A percentile compares a stretch with the other conserved stretches of the same genome.
These are phyloP conservation scores for Philopedon plagiatum DNA, from an alignment of 2,888 invertebrate genomes.

Conservation along the genomic window DNA sequence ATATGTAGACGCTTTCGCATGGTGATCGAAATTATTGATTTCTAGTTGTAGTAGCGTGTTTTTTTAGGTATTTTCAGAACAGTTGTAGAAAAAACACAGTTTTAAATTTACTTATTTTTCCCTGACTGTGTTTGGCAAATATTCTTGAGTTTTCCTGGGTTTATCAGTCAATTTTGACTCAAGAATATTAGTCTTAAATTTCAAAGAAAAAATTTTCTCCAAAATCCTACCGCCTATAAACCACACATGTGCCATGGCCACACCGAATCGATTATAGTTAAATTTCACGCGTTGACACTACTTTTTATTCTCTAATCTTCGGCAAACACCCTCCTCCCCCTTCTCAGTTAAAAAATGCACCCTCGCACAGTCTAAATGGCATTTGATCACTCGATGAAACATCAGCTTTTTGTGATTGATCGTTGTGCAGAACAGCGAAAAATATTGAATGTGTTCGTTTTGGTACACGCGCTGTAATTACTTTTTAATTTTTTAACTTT, in stretches of 20 bases:
- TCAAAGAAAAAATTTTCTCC: background rate
- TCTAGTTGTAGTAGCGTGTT: too few species aligned
- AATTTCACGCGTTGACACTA: conserved; percentile 60
- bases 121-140: too few species aligned
- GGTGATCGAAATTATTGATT: too few species aligned
- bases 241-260: conserved; percentile 22
- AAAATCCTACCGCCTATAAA: background rate
- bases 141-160: too few species aligned
- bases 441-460: conserved; percentile 16
- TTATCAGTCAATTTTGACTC: too few species aligned
- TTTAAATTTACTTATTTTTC: too few species aligned
- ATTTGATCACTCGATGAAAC: conserved; percentile 55
- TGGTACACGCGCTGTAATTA: background rate
- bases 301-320: conserved; percentile 54
- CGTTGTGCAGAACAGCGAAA: conserved; percentile 12
- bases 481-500: conserved; percentile 5
- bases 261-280: conserved; percentile 43
- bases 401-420: conserved; percentile 45
- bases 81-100: too few species aligned
- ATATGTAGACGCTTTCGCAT: too few species aligned
- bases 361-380: conserved; percentile 55
- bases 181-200: too few species aligned
- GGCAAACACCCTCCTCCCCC: conserved; percentile 57
- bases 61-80: too few species aligned
- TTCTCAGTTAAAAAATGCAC: conserved; percentile 50